These are phyloP conservation scores for Callithrix jacchus DNA, from an alignment of 2,113 vertebrate genomes.

Conservation along the genomic window DNA sequence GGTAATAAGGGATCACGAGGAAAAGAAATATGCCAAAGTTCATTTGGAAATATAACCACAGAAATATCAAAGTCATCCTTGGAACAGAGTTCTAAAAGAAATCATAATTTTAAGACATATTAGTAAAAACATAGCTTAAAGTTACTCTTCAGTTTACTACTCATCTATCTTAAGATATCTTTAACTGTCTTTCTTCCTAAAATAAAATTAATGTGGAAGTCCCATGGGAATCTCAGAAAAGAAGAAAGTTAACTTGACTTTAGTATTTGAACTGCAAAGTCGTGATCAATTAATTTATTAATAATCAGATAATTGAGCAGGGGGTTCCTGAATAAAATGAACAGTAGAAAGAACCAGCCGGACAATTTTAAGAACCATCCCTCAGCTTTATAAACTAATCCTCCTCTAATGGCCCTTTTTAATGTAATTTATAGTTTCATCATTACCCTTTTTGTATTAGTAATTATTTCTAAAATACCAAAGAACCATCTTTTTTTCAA, in stretches of 20 bases:
- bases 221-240: constrained; percentile 42
- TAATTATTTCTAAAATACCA: constrained; percentile 99
- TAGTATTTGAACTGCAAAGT: constrained; percentile 79
- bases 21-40: neutral
- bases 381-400: constrained; percentile 99
- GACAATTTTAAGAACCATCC: constrained; percentile 93
- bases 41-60: neutral
- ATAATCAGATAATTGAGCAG: constrained; percentile 89
- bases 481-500: constrained; percentile 97
- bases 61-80: neutral
- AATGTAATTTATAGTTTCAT: constrained; percentile 97
- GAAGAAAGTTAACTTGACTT: constrained; percentile 66
- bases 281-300: constrained; percentile 90
- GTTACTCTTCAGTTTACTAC: neutral
- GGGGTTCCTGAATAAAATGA: constrained; percentile 84
- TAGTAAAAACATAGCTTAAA: neutral
- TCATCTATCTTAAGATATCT: neutral
- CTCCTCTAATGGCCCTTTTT: constrained; percentile 96
- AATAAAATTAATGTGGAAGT: constrained; percentile 42
- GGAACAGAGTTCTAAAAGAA: neutral
- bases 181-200: constrained; percentile 11
- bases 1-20: neutral
- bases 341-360: constrained; percentile 90
- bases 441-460: constrained; percentile 99
- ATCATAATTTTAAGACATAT: neutral